Evolutionary conservation across 2,113 vertebrate species (phyloP).

Genomic region (Accipiter virgatus): DNA sequence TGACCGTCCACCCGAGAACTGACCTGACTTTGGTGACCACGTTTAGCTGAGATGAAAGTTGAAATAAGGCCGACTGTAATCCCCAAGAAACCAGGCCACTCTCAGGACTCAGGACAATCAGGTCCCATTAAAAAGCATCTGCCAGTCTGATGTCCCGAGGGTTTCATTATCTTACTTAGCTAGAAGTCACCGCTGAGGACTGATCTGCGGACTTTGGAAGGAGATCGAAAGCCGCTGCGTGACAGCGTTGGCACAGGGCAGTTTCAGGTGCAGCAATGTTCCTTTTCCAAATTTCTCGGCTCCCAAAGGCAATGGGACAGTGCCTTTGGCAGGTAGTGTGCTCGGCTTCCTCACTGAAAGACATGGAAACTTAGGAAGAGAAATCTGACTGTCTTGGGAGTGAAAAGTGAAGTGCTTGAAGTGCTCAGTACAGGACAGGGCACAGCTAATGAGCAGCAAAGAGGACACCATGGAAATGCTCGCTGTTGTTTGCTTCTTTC

Average conservation of each 20-base stretch:
- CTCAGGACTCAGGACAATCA: conserved; percentile 18
- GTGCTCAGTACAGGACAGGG: background rate
- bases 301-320: background rate
- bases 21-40: background rate
- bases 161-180: background rate
- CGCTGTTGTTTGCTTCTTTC: background rate
- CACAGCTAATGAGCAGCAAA: background rate
- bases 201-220: background rate
- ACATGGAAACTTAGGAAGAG: background rate
- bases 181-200: background rate
- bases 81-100: conserved; percentile 28
- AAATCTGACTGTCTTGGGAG: background rate
- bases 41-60: background rate
- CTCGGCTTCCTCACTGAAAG: background rate
- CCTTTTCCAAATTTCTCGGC: background rate
- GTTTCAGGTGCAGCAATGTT: background rate
- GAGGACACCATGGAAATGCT: background rate
- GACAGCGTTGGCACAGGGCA: background rate
- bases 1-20: background rate
- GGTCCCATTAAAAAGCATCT: conserved; percentile 31
- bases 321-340: background rate
- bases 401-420: background rate
- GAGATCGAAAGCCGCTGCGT: background rate
- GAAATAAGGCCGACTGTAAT: conserved; percentile 33
- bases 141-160: background rate